Percentiles rank a stretch among this genome's conserved stretches.
Evolutionary conservation across 2,888 invertebrate genomes (phyloP).

Genomic region (Reticulitermes lucifugus): DNA sequence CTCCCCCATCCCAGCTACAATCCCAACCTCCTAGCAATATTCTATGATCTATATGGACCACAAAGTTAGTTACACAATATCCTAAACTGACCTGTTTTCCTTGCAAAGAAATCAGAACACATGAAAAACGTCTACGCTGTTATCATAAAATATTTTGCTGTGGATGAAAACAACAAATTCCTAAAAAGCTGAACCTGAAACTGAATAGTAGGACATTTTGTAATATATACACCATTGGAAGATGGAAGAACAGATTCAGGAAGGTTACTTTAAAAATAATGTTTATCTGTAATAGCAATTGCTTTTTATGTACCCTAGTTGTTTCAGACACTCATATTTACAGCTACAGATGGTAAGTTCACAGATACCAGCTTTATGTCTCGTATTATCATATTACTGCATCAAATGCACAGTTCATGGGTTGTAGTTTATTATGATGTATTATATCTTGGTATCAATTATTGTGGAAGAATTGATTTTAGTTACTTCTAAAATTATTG

Average conservation of each 20-base stretch:
- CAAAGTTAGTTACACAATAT: too few species aligned
- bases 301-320: conserved; percentile 22
- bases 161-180: too few species aligned
- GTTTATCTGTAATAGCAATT: conserved; percentile 23
- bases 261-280: not conserved
- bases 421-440: not conserved
- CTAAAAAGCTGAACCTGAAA: too few species aligned
- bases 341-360: not conserved
- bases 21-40: too few species aligned
- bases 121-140: too few species aligned
- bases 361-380: not conserved
- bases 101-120: too few species aligned
- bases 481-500: not conserved
- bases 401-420: conserved; percentile 26
- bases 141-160: too few species aligned
- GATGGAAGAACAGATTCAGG: not conserved
- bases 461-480: conserved; percentile 31
- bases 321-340: not conserved
- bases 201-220: too few species aligned
- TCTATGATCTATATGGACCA: too few species aligned
- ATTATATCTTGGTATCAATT: not conserved
- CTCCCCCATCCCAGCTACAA: too few species aligned
- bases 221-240: not conserved
- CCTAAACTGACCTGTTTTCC: too few species aligned
- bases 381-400: conserved; percentile 29